Percentiles rank a stretch among this genome's conserved stretches.
phyloP scores from a whole-genome alignment of 2,113 vertebrate genomes.

The Leucosticte australis region DNA sequence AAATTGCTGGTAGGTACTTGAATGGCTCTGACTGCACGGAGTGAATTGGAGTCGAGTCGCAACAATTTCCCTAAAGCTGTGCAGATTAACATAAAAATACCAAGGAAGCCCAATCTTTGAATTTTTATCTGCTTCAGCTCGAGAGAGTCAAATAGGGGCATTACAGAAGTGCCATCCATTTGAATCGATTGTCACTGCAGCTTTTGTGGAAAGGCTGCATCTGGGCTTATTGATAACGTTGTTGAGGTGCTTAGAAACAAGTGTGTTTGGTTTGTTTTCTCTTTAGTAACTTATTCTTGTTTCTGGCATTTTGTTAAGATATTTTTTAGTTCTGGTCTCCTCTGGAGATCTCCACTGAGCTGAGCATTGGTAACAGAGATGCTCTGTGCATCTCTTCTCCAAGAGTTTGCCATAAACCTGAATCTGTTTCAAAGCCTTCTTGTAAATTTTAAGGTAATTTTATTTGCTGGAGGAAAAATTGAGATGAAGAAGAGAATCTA shows the following conservation, averaged over 20 bases:
- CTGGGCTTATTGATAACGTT: conserved; percentile 29
- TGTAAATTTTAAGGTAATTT: neutral
- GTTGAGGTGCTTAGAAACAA: conserved; percentile 30
- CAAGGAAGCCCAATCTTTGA: conserved; percentile 5
- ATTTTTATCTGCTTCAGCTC: conserved; percentile 45
- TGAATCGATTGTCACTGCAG: neutral
- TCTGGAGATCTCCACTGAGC: neutral
- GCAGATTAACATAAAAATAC: conserved; percentile 43
- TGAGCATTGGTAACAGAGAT: neutral
- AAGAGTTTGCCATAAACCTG: neutral
- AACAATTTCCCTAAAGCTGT: conserved; percentile 39
- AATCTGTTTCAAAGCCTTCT: neutral
- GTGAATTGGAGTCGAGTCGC: conserved; percentile 1
- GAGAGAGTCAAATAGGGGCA: neutral
- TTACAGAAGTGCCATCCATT: conserved; percentile 24
- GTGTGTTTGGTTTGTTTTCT: neutral
- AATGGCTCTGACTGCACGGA: neutral
- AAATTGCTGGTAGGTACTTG: conserved; percentile 36
- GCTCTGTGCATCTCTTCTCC: neutral
- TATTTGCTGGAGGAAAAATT: neutral
- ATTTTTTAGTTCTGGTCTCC: neutral
- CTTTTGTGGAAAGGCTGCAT: neutral
- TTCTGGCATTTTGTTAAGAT: neutral
- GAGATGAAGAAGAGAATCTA: neutral
- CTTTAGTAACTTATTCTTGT: neutral